Evolutionary conservation across 2,797 vertebrate genomes (phyloP), one percentile per base, ranked within the genome.

Genomic region (Amniataba percoides): DNA sequence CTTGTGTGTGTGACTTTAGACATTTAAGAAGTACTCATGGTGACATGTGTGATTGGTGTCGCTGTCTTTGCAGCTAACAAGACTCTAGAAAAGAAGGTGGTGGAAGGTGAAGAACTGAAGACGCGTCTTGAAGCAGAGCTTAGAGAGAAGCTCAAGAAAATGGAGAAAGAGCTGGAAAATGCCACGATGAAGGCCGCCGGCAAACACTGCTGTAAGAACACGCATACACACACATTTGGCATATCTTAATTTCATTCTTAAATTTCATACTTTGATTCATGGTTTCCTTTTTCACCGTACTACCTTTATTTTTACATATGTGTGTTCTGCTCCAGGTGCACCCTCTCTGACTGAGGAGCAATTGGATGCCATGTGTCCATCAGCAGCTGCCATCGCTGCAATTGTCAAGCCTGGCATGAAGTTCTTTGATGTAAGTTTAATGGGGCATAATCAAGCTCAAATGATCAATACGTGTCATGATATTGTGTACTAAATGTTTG

Each of bases 351-450:
- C 96, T 0, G 97, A 99, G 88, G 97, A 97, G 64, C 97, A 99
- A 34, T 91, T 99, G 68, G 95, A 97, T 57, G 92, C 96, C 31
- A 96, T 99, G 96, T 99, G 97, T 88, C 98, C 98, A 2, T 97
- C 98, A 77, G 98, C 98, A 64, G 96, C 97, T 36, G 96, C 97
- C 6, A 97, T 99, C 19, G 96, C 98, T 43, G 97, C 98, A 46
- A 97, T 99, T 16, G 97, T 99, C 52, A 98, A 97, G 77, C 98
- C 98, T 55, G 97, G 97, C 75, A 99, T 99, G 98, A 99, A 99
- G 83, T 94, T 99, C 86, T 99, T 98, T 58, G 98, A 99, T 93
- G 98, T 99, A 85, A 91, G 92, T 84, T 64, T 14, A 42, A 18
- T 34, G 18, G 4, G 60, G 66, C 16, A n/a, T 6, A 3, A 19